Conservation (phyloP, 2,113 vertebrate genomes). For the Mesembrinibis cayennensis region DNA sequence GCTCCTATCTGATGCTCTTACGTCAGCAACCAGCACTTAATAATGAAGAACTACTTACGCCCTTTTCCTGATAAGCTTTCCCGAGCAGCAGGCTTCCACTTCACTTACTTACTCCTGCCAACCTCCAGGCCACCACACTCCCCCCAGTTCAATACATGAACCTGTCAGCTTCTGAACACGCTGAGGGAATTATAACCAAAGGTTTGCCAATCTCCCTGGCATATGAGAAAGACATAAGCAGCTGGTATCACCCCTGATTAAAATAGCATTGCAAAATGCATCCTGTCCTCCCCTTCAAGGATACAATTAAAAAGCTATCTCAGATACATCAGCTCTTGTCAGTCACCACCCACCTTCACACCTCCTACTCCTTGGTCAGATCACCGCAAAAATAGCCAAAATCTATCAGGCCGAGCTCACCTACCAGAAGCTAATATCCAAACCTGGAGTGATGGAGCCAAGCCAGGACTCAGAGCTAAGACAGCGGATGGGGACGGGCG, state of each 20-base stretch:
- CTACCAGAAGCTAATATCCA: neutral
- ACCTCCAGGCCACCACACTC: neutral
- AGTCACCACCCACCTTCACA: neutral
- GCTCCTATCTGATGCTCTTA: neutral
- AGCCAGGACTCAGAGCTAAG: neutral
- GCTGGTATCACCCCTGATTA: neutral
- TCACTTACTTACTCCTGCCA: neutral
- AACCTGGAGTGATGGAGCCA: neutral
- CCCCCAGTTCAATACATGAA: neutral
- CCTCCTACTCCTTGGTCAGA: neutral
- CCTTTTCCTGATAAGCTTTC: neutral
- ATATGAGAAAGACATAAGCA: neutral
- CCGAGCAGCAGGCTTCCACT: neutral
- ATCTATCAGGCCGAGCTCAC: neutral
- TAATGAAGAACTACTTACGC: neutral
- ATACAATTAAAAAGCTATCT: neutral
- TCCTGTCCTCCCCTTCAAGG: neutral
- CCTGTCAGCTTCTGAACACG: neutral
- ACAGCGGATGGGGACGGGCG: neutral
- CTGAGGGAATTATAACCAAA: neutral
- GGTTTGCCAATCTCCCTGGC: neutral
- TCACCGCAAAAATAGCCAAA: neutral
- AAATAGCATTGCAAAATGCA: neutral
- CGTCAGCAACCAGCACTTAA: neutral
- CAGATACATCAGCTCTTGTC: neutral